Base-by-base conservation (phyloP, 2,113 vertebrate species). In the Zingel zingel region DNA sequence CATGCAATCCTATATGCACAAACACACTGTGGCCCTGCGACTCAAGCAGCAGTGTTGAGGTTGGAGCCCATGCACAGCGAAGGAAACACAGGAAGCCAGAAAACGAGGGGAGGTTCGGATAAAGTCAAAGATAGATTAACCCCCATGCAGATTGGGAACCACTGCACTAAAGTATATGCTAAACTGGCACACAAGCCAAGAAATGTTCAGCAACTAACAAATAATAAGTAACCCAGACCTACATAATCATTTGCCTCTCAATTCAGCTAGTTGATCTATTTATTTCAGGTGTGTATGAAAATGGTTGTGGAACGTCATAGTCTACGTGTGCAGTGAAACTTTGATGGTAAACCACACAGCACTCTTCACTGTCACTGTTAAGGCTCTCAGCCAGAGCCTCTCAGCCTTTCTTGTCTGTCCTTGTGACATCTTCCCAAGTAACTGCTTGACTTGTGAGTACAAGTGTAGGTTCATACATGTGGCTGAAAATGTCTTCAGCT, bases 101-200 rank as follows among this genome's bases (percentile, higher is more conserved):
- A 43, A 61, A 58, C 1, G 2, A 71, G 66, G 33, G 23, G 57
- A 78, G 74, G 63, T 66, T 74, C 16, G 75, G 61, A 74, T 64
- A 63, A 59, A 63, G 56, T 70, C 39, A 63, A 74, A 74, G 58
- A 74, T 11, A 63, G 43, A 81, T 33, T 45, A 67, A 79, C 61
- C 39, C 10, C 39, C 39, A 11, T 2, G 39, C 39, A 43, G 39
- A 2, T 43, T 10, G 39, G 10, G 39, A 43, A 43, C 39, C 39
- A 43, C 10, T 43, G 39, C 9, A 43, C 39, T 43, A 3, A 43
- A 43, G 10, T 43, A 11, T 11, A 11, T 10, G 39, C 10, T 43
- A 43, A 43, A 43, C 39, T 43, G 39, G 39, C 11, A 11, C 39
- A 43, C 39, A 43, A 43, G 39, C 39, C 2, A 43, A 43, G 39